Evolutionary conservation across 2,797 vertebrate species (phyloP).

Genomic region (Pseudochromis fuscus): DNA sequence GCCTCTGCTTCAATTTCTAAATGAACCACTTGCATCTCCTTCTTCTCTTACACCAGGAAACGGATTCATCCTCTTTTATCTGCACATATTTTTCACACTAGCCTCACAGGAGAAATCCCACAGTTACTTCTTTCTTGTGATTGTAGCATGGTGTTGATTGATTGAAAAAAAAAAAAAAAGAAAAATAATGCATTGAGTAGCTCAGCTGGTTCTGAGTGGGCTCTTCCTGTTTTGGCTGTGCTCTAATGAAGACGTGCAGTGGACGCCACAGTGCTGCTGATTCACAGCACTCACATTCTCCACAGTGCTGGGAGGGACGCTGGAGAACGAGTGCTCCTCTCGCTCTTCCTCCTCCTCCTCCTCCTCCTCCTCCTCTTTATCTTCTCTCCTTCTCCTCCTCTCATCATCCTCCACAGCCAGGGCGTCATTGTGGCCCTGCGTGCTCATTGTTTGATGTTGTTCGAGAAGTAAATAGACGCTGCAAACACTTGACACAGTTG

Average conservation of each 20-base stretch:
- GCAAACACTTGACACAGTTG: conserved; percentile 86
- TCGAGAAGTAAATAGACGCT: conserved; percentile 83
- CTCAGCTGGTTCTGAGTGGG: not conserved
- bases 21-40: not conserved
- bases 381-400: conserved; percentile 45
- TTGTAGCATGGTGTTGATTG: not conserved
- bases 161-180: not conserved
- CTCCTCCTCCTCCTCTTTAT: conserved; percentile 55
- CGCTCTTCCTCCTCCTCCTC: conserved; percentile 66
- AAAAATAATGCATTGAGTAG: not conserved
- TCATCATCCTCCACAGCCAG: conserved; percentile 59
- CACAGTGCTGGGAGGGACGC: conserved; percentile 6
- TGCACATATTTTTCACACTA: not conserved
- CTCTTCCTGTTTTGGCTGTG: conserved; percentile 38
- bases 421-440: conserved; percentile 57
- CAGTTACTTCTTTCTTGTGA: not conserved
- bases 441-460: conserved; percentile 84
- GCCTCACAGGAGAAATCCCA: not conserved
- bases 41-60: not conserved
- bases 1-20: not conserved
- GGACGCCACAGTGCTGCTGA: conserved; percentile 39
- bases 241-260: conserved; percentile 52
- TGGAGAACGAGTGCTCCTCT: conserved; percentile 30
- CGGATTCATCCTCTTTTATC: conserved; percentile 21
- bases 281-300: conserved; percentile 42